These are phyloP conservation scores for Atrichornis clamosus DNA, from an alignment of 2,113 vertebrate species.

Conservation along the genomic window DNA sequence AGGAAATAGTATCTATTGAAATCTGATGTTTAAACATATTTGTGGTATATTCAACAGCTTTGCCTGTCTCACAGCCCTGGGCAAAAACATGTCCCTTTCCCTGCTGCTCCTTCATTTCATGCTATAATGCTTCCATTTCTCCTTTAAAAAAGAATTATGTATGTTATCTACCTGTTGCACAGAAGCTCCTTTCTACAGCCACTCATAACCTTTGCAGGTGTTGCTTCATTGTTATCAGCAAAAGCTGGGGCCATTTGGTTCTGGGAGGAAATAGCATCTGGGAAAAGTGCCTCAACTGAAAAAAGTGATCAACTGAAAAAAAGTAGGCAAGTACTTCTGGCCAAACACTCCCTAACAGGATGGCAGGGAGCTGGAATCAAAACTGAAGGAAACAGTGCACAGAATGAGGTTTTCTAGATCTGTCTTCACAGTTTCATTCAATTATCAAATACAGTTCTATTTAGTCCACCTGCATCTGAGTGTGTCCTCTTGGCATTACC, in stretches of 20 bases:
- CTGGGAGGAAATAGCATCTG: background rate
- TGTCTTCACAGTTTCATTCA: background rate
- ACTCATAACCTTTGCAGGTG: constrained; percentile 21
- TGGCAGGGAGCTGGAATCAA: background rate
- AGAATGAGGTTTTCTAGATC: background rate
- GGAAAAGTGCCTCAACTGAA: background rate
- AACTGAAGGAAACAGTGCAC: background rate
- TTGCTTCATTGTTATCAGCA: background rate
- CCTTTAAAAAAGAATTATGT: constrained; percentile 4
- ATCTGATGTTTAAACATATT: constrained; percentile 1
- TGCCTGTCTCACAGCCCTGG: background rate
- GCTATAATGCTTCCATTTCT: constrained; percentile 39
- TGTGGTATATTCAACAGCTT: background rate
- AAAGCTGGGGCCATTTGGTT: background rate
- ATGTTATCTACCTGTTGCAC: constrained; percentile 34
- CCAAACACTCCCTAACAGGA: background rate
- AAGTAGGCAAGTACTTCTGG: background rate
- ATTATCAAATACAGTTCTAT: background rate
- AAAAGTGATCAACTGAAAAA: background rate
- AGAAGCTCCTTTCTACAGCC: background rate
- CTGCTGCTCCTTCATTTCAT: constrained; percentile 62
- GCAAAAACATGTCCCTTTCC: constrained; percentile 21
- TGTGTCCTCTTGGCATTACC: background rate
- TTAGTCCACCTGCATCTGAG: background rate
- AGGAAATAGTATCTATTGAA: background rate